Evolutionary conservation across 2,113 vertebrate species (phyloP).

Genomic region (Parus major): DNA sequence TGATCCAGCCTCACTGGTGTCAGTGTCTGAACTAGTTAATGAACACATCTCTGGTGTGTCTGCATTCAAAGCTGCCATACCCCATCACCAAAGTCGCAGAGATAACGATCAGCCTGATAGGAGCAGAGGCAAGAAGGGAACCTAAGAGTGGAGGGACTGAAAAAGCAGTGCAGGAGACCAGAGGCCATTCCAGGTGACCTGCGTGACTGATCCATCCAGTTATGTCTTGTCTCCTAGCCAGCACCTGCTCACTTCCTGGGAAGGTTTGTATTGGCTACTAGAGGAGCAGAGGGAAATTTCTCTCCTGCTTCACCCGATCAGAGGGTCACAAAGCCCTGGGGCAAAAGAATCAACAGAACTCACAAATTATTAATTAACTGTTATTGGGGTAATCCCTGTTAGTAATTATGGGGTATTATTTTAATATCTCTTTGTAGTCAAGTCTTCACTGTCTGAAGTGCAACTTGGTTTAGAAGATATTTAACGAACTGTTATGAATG

Average conservation of each 20-base stretch:
- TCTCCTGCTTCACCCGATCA: not conserved
- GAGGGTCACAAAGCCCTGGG: not conserved
- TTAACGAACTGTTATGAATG: not conserved
- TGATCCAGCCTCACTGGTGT: not conserved
- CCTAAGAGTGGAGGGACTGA: not conserved
- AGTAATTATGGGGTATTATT: not conserved
- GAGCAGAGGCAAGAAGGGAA: not conserved
- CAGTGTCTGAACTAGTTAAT: not conserved
- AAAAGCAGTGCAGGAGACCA: not conserved
- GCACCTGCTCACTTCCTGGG: not conserved
- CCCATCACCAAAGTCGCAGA: not conserved
- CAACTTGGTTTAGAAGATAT: not conserved
- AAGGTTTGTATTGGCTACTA: not conserved
- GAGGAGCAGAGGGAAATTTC: not conserved
- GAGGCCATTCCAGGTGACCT: not conserved
- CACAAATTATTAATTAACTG: not conserved
- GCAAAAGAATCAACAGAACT: not conserved
- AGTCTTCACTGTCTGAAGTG: not conserved
- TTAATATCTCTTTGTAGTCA: not conserved
- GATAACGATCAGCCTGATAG: not conserved
- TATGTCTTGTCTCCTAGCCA: not conserved
- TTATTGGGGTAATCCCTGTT: not conserved
- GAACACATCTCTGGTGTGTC: not conserved
- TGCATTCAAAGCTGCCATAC: not conserved
- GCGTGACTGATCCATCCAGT: not conserved